A percentile compares a stretch with the other conserved stretches of the same genome.
These are phyloP conservation scores for Emydocephalus ijimae DNA, from an alignment of 2,113 vertebrate species.

Conservation along the genomic window DNA sequence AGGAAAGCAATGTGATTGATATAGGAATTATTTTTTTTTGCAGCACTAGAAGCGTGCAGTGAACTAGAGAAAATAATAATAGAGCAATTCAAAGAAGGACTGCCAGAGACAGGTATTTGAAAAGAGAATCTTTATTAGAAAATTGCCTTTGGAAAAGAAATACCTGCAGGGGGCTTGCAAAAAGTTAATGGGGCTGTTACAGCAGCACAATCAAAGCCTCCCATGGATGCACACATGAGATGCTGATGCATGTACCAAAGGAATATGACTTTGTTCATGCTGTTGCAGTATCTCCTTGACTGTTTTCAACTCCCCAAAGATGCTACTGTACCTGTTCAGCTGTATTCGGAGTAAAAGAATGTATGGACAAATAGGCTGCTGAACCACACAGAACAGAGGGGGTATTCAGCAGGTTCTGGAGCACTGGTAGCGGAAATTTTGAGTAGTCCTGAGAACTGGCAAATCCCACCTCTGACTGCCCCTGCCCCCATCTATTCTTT, in stretches of 20 bases:
- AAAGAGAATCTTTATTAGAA: neutral
- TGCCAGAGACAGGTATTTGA: neutral
- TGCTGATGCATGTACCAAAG: neutral
- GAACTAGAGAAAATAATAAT: neutral
- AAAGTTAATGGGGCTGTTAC: neutral
- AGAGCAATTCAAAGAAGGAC: neutral
- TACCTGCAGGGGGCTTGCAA: neutral
- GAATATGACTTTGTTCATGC: neutral
- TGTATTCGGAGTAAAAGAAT: neutral
- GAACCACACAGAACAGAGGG: neutral
- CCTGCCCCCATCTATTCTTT: too few species aligned
- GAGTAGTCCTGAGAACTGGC: too few species aligned
- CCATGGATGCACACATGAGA: neutral
- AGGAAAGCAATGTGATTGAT: neutral
- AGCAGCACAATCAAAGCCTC: neutral
- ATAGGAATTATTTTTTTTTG: neutral
- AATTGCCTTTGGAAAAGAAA: neutral
- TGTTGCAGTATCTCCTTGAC: neutral
- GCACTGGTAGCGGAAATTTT: too few species aligned
- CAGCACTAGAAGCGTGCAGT: neutral
- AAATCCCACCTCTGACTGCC: too few species aligned
- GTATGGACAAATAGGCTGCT: neutral
- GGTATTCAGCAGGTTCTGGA: too few species aligned
- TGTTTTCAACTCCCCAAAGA: neutral
- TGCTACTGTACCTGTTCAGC: neutral